Evolutionary conservation across 2,888 invertebrate genomes (phyloP).

Genomic region (Mechanitis mazaeus): DNA sequence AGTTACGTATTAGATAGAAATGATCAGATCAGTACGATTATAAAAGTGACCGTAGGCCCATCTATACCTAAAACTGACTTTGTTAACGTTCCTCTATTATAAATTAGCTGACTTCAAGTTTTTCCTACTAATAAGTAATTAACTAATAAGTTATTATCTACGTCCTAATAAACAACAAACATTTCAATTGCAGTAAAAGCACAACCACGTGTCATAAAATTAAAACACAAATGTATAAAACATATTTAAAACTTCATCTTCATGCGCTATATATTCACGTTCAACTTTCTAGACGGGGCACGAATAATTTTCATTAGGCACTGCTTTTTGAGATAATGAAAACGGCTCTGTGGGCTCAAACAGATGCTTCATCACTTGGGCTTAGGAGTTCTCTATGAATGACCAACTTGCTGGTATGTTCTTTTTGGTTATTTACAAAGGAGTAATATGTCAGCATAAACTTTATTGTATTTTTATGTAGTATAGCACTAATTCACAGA

Average conservation of each 20-base stretch:
- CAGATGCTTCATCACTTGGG: conserved; percentile 6
- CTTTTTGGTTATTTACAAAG: not conserved
- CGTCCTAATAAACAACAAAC: no score
- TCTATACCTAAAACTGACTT: no score
- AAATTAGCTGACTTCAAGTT: no score
- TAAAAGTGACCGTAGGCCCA: no score
- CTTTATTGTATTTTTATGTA: no score
- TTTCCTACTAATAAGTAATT: no score
- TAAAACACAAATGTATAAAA: conserved; percentile 1
- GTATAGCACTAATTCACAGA: no score
- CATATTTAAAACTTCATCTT: conserved; percentile 2
- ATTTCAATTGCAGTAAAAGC: not conserved
- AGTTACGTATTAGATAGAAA: no score
- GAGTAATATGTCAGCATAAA: not conserved
- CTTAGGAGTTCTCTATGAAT: not conserved
- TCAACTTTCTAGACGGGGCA: conserved; percentile 13
- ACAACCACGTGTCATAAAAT: not conserved
- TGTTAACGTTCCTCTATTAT: no score
- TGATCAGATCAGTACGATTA: no score
- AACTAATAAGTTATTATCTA: no score
- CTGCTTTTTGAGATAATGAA: conserved; percentile 9
- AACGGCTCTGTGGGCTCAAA: not conserved
- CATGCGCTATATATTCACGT: conserved; percentile 9
- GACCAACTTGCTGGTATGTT: not conserved
- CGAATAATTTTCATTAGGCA: conserved; percentile 12